Percentiles rank a stretch among this genome's conserved stretches.
These are phyloP conservation scores for Hirundo rustica DNA, from an alignment of 2,797 vertebrate species.

Conservation along the genomic window DNA sequence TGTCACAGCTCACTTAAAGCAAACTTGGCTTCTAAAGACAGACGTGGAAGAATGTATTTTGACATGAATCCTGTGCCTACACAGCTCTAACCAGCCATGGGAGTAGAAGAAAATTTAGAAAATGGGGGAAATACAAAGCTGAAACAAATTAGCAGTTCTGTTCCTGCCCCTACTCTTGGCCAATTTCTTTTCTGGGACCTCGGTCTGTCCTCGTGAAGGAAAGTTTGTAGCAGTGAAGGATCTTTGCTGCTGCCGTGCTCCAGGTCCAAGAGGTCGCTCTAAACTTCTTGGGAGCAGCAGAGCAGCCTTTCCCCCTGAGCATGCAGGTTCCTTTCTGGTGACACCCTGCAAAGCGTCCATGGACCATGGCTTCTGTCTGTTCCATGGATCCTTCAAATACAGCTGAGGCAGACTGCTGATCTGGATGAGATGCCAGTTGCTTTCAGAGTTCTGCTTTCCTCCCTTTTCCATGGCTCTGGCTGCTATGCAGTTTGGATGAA, in stretches of 20 bases:
- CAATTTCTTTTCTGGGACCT: neutral
- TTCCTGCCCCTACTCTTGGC: neutral
- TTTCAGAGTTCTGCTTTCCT: constrained; percentile 8
- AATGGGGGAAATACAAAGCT: constrained; percentile 9
- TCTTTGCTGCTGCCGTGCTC: neutral
- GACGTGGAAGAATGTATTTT: neutral
- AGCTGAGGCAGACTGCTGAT: neutral
- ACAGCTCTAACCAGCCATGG: neutral
- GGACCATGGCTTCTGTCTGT: neutral
- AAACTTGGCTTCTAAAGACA: neutral
- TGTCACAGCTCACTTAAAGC: neutral
- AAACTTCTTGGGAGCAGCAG: neutral
- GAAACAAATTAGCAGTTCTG: neutral
- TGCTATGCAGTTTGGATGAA: constrained; percentile 3
- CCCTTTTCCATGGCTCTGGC: constrained; percentile 10
- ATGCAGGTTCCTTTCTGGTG: neutral
- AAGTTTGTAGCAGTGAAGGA: neutral
- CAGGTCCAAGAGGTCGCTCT: neutral
- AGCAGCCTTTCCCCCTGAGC: neutral
- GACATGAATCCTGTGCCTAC: neutral
- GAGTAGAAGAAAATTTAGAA: neutral
- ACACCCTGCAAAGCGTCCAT: neutral
- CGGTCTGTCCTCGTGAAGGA: neutral
- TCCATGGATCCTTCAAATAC: neutral
- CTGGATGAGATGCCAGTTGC: neutral